Conservation (phyloP, 2,113 vertebrate genomes). For the Camelus bactrianus region DNA sequence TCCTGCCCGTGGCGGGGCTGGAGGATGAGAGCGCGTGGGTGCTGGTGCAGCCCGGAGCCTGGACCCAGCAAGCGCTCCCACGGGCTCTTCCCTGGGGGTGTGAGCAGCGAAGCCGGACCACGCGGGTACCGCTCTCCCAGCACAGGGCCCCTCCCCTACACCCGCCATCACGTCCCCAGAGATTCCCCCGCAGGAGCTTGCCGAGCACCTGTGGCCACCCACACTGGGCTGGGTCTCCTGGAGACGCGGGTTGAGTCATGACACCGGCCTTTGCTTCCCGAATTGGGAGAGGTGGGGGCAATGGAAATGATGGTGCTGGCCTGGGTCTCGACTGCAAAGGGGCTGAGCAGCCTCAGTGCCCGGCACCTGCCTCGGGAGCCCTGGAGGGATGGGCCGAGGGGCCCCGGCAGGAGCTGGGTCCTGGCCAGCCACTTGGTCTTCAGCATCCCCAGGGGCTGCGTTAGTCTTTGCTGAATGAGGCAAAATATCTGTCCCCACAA, state of each 20-base stretch:
- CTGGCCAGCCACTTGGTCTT: rapidly evolving
- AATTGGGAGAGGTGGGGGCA: neutral
- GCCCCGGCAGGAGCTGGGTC: rapidly evolving
- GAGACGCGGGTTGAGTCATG: neutral
- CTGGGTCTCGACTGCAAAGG: neutral
- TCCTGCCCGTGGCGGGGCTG: neutral
- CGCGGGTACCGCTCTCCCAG: rapidly evolving
- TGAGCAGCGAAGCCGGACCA: neutral
- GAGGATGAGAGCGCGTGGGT: rapidly evolving
- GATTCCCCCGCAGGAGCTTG: neutral
- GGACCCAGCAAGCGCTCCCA: rapidly evolving
- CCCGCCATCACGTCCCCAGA: neutral
- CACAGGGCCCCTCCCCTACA: rapidly evolving
- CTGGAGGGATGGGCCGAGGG: rapidly evolving
- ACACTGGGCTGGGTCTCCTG: neutral
- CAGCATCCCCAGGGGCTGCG: rapidly evolving
- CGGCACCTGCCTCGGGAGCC: neutral
- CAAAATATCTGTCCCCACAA: too few species aligned
- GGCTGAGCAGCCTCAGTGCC: rapidly evolving
- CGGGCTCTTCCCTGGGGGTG: rapidly evolving
- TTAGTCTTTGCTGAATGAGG: neutral
- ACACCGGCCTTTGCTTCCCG: rapidly evolving
- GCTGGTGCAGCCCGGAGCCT: neutral
- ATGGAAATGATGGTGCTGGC: neutral
- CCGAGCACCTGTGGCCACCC: rapidly evolving